Base-by-base conservation (phyloP, 2,888 invertebrate species). In the Dichetophora obliterata region DNA sequence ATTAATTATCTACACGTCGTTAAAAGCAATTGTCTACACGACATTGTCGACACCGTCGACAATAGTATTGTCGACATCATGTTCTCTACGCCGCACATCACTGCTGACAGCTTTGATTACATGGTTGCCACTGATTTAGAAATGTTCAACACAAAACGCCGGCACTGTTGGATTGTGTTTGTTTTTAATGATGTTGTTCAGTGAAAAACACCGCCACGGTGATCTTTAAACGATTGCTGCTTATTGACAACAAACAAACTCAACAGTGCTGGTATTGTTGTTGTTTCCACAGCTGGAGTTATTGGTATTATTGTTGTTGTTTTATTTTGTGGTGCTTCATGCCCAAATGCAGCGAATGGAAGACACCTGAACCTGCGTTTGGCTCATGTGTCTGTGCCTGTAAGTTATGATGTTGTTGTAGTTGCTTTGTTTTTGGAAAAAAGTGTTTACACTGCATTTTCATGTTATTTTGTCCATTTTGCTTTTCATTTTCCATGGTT, bases 381-480 rank as follows among this genome's bases (percentile, higher is more conserved):
- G 4, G 19, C 6, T 24, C 9, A 43, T 22, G n/a, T 72, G 19
- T 57, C 22, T 43, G 9, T 72, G 11, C 8, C 6, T 61, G 61
- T n/a, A n/a, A n/a, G 37, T 5, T 63, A 16, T 68, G 3, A 19
- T 61, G 8, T 61, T 24, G 19, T 5, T 57, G 57, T 57, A 11
- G 34, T 61, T 50, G 61, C 61, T 61, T 27, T n/a, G 48, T 24
- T 24, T 9, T 27, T 8, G 57, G 69, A 43, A 37, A 43, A 63
- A 75, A 77, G 65, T 77, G 77, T 75, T 75, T 75, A 75, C 65
- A 75, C 65, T 57, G 24, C 43, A 57, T 71, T 71, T 50, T 73
- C 66, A 57, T 73, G 61, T 48, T 16, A 19, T 57, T 57, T 9
- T 72, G 31, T 50, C 19, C 11, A 24, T 16, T 16, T 24, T 68